Conservation (phyloP, 2,797 vertebrate genomes). For the Enteromius fasciolatus region DNA sequence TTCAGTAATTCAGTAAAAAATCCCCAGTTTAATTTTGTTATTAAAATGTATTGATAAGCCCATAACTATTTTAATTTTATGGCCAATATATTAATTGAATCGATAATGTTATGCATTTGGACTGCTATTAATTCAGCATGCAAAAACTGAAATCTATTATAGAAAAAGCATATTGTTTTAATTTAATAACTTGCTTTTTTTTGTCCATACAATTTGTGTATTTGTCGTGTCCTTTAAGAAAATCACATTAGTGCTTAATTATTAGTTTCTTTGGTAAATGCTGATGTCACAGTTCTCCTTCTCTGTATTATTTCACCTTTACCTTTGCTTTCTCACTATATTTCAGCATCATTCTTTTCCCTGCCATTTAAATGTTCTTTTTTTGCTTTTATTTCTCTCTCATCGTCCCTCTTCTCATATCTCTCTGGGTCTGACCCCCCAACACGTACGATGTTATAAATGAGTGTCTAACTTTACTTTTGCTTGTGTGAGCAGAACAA, state of each 20-base stretch:
- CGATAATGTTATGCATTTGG: neutral
- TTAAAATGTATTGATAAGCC: neutral
- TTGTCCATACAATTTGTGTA: neutral
- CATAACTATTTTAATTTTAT: neutral
- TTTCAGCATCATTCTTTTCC: neutral
- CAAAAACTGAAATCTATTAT: neutral
- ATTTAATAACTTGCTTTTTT: neutral
- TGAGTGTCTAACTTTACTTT: constrained; percentile 43
- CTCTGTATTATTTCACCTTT: neutral
- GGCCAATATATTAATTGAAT: neutral
- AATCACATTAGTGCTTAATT: neutral
- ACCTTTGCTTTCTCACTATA: neutral
- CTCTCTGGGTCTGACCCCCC: constrained; percentile 39
- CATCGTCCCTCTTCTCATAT: neutral
- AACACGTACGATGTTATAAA: constrained; percentile 28
- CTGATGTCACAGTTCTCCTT: neutral
- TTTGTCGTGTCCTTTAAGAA: neutral
- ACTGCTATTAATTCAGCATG: neutral
- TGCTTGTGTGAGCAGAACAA: constrained; percentile 50
- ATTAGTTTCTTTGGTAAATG: neutral
- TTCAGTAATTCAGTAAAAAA: too few relatives aligned
- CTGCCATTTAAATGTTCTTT: constrained; percentile 34
- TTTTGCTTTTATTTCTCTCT: constrained; percentile 16
- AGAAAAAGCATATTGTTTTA: neutral
- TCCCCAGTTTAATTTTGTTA: neutral